A percentile compares a stretch with the other conserved stretches of the same genome.
phyloP scores from a whole-genome alignment of 2,797 vertebrate genomes.

The Paratrypauchen microcephalus region DNA sequence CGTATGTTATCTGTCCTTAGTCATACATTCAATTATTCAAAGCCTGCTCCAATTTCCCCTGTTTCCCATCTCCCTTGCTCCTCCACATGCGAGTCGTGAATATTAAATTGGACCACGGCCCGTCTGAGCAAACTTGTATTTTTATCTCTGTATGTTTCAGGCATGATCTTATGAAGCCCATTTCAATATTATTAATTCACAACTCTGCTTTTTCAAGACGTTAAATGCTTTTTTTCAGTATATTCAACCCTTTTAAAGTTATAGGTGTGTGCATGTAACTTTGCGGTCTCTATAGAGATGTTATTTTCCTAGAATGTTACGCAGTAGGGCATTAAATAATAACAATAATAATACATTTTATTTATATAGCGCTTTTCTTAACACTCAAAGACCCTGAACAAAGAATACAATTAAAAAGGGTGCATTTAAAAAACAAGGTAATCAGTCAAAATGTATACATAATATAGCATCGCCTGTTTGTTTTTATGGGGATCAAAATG shows the following conservation, averaged over 20 bases:
- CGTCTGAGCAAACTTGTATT: constrained; percentile 11
- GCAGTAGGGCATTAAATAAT: too few species aligned
- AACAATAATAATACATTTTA: too few species aligned
- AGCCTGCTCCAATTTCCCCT: constrained; percentile 25
- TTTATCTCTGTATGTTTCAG: constrained; percentile 15
- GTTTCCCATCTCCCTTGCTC: constrained; percentile 6
- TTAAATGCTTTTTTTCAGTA: background rate
- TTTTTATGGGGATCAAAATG: too few species aligned
- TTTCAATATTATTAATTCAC: background rate
- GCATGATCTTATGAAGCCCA: background rate
- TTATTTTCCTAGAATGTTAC: too few species aligned
- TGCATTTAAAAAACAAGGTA: too few species aligned
- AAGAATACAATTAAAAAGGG: too few species aligned
- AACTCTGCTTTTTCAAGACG: background rate
- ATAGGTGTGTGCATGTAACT: background rate
- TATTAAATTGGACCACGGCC: constrained; percentile 29
- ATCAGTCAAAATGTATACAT: too few species aligned
- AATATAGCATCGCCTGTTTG: too few species aligned
- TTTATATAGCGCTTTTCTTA: too few species aligned
- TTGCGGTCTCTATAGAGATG: background rate
- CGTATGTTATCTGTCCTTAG: constrained; percentile 27
- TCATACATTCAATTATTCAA: constrained; percentile 59
- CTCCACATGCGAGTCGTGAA: constrained; percentile 43
- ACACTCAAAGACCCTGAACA: too few species aligned
- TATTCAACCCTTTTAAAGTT: background rate